These are phyloP conservation scores for Collichthys lucidus DNA, from an alignment of 2,113 vertebrate species.

Conservation along the genomic window DNA sequence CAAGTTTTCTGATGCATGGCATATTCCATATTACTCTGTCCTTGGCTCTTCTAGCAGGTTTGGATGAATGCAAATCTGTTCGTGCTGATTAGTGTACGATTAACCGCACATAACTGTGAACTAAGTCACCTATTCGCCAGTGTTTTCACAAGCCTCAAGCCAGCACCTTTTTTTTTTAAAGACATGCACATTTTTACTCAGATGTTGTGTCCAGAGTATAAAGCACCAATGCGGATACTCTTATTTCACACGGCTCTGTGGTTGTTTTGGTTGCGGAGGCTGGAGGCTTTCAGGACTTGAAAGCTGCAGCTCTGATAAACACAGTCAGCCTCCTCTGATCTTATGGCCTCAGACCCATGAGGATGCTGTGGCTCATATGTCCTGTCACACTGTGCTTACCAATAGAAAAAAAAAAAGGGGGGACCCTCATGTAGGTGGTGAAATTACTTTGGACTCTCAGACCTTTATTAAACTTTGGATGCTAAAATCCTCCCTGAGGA, in stretches of 20 bases:
- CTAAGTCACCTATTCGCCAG: not conserved
- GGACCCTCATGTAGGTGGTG: conserved; percentile 71
- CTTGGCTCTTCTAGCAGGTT: conserved; percentile 26
- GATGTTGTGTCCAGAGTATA: conserved; percentile 1
- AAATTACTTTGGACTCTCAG: conserved; percentile 60
- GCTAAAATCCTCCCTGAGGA: conserved; percentile 48
- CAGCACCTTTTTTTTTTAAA: conserved; percentile 8
- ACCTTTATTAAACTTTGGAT: conserved; percentile 60
- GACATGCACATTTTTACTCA: conserved; percentile 4
- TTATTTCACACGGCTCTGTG: conserved; percentile 4
- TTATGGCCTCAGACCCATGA: conserved; percentile 26
- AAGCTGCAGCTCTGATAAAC: conserved; percentile 50
- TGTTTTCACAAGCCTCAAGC: conserved; percentile 24
- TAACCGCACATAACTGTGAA: conserved; percentile 33
- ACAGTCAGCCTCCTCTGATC: conserved; percentile 44
- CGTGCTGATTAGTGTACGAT: conserved; percentile 39
- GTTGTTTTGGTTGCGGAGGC: conserved; percentile 39
- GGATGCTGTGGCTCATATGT: conserved; percentile 30
- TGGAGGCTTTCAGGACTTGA: conserved; percentile 42
- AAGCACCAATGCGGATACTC: not conserved
- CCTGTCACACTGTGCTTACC: conserved; percentile 56
- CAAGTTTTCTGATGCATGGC: not conserved
- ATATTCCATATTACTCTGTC: conserved; percentile 12
- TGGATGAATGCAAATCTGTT: conserved; percentile 36
- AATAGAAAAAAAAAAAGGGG: conserved; percentile 44